Conservation (phyloP, 1,140 invertebrate species). For the Whitmania pigra region DNA sequence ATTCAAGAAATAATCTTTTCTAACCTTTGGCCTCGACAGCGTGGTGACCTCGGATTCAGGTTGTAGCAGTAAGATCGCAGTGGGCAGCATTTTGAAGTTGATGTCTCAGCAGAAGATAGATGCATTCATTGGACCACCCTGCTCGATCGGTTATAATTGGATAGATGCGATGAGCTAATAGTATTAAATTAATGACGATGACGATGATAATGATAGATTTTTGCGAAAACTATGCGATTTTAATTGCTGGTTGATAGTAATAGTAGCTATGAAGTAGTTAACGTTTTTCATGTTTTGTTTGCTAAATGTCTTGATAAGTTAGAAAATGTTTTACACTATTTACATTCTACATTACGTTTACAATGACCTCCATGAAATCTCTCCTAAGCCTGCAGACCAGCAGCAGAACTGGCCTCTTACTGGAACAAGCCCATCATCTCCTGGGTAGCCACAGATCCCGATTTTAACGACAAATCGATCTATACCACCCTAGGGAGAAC, state of each 20-base stretch:
- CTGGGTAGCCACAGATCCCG: slow-evolving; percentile 23
- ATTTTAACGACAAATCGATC: slow-evolving; percentile 20
- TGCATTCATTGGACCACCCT: slow-evolving; percentile 25
- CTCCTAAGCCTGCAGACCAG: slow-evolving; percentile 19
- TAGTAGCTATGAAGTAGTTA: not conserved
- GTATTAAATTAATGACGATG: slow-evolving; percentile 10
- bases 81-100: slow-evolving; percentile 20
- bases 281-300: not conserved
- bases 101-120: slow-evolving; percentile 22
- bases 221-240: not conserved
- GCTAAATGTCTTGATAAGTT: no score
- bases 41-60: slow-evolving; percentile 22
- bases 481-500: slow-evolving; percentile 20
- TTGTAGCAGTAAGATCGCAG: slow-evolving; percentile 20
- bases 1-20: not conserved
- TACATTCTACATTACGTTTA: not conserved
- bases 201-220: slow-evolving; percentile 11
- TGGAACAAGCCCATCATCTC: slow-evolving; percentile 26
- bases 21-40: slow-evolving; percentile 10
- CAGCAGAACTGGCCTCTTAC: slow-evolving; percentile 23
- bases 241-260: not conserved
- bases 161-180: not conserved
- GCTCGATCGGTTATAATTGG: slow-evolving; percentile 11
- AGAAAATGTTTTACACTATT: not conserved
- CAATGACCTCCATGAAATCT: not conserved